Conservation (phyloP, 2,113 vertebrate species). For the Stercorarius parasiticus region DNA sequence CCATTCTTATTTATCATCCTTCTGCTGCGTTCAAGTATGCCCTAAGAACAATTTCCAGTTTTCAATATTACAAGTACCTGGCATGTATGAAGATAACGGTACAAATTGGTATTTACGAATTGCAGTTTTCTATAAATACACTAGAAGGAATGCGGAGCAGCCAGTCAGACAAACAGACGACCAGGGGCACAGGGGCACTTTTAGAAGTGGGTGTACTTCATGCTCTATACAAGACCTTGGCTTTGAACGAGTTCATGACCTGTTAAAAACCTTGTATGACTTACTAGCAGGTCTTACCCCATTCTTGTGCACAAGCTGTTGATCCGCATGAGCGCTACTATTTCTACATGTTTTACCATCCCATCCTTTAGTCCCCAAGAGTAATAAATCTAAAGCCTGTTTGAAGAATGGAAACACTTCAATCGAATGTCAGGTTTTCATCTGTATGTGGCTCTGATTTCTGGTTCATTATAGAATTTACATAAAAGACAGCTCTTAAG, state of each 20-base stretch:
- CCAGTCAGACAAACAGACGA: background rate
- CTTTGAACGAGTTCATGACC: background rate
- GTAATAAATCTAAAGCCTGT: background rate
- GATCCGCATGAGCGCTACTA: background rate
- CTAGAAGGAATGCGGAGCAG: background rate
- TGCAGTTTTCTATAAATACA: slow-evolving; percentile 19
- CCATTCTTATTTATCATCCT: background rate
- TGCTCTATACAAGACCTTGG: background rate
- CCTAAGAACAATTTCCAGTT: background rate
- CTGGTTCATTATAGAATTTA: background rate
- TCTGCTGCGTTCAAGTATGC: background rate
- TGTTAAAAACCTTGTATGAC: background rate
- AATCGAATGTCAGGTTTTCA: background rate
- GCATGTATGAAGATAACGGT: background rate
- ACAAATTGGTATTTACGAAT: background rate
- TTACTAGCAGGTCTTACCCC: background rate
- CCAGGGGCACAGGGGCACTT: background rate
- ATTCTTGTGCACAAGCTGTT: background rate
- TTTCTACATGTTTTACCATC: background rate
- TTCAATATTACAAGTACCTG: background rate
- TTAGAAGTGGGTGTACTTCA: background rate
- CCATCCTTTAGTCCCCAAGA: background rate
- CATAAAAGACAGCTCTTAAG: background rate
- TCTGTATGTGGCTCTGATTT: background rate
- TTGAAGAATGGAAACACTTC: background rate